A percentile compares a stretch with the other conserved stretches of the same genome.
Conservation (phyloP, 2,888 invertebrate genomes). For the Tanytarsus gracilentus region DNA sequence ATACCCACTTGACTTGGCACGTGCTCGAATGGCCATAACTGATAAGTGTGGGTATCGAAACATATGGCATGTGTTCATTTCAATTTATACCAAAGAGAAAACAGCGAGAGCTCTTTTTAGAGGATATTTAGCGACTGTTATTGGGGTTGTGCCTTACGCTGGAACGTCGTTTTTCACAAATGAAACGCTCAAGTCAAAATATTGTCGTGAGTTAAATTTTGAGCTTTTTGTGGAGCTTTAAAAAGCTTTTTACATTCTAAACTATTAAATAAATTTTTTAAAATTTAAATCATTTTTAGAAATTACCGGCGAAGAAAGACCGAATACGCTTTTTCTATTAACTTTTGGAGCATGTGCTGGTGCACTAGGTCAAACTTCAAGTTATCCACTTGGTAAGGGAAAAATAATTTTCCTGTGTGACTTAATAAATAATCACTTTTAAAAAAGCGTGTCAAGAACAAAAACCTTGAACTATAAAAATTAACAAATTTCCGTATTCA, state of each 20-base stretch:
- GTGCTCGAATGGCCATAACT: slow-evolving; percentile 96
- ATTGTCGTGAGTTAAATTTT: slow-evolving; percentile 52
- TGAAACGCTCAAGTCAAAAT: slow-evolving; percentile 78
- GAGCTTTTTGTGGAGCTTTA: slow-evolving; percentile 9
- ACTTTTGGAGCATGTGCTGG: slow-evolving; percentile 86
- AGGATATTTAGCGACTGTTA: slow-evolving; percentile 81
- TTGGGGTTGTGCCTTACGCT: slow-evolving; percentile 94
- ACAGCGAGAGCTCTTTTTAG: slow-evolving; percentile 69
- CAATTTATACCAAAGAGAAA: slow-evolving; percentile 48
- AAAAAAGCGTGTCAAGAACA: no score
- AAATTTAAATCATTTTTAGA: slow-evolving; percentile 35
- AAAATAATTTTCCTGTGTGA: background rate
- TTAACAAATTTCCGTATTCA: no score
- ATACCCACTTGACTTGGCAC: slow-evolving; percentile 92
- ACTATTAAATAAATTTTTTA: slow-evolving; percentile 1
- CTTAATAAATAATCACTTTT: no score
- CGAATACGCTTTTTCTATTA: slow-evolving; percentile 56
- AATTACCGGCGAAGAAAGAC: slow-evolving; percentile 44
- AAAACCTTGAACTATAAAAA: no score
- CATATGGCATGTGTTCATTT: slow-evolving; percentile 52
- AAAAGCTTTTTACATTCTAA: background rate
- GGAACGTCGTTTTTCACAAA: slow-evolving; percentile 97
- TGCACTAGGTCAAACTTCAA: slow-evolving; percentile 85
- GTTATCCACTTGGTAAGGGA: slow-evolving; percentile 67
- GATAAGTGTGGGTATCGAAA: slow-evolving; percentile 55